Conservation (phyloP, 2,113 vertebrate species). For the Hippocampus mohnikei region DNA sequence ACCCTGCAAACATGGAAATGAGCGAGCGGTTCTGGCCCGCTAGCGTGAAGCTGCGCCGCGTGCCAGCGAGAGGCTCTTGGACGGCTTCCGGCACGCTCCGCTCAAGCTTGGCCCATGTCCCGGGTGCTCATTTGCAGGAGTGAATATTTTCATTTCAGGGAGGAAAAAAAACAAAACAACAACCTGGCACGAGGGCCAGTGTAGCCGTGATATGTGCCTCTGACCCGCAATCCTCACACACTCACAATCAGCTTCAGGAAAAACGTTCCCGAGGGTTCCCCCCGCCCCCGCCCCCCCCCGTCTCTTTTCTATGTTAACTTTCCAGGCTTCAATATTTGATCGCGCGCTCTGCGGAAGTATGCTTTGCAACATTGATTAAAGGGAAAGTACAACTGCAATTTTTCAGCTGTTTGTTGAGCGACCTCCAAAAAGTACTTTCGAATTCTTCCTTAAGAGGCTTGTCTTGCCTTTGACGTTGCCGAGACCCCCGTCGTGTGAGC, state of each 20-base stretch:
- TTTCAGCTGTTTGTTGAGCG: conserved; percentile 43
- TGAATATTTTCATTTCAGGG: conserved; percentile 15
- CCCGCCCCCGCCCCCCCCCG: background rate
- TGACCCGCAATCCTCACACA: conserved; percentile 1
- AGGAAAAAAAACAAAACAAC: too few relatives aligned
- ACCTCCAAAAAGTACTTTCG: conserved; percentile 23
- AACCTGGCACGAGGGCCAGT: background rate
- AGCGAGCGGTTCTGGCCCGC: background rate
- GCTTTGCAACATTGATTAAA: conserved; percentile 47
- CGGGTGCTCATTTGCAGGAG: conserved; percentile 13
- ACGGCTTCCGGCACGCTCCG: conserved; percentile 7
- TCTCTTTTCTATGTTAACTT: conserved; percentile 14
- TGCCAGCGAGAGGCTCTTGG: conserved; percentile 5
- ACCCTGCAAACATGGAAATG: background rate
- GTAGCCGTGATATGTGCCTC: background rate
- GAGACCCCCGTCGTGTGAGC: conserved; percentile 34
- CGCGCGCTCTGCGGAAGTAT: conserved; percentile 23
- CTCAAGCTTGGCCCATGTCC: conserved; percentile 26
- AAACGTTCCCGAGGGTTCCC: background rate
- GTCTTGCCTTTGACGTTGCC: conserved; percentile 28
- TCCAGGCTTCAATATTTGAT: conserved; percentile 45
- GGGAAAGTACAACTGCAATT: conserved; percentile 27
- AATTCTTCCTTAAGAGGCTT: conserved; percentile 5
- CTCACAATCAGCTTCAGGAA: background rate
- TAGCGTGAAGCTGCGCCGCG: background rate